Evolutionary conservation across 2,797 vertebrate species (phyloP).

Genomic region (Spinibarbus caldwelli): DNA sequence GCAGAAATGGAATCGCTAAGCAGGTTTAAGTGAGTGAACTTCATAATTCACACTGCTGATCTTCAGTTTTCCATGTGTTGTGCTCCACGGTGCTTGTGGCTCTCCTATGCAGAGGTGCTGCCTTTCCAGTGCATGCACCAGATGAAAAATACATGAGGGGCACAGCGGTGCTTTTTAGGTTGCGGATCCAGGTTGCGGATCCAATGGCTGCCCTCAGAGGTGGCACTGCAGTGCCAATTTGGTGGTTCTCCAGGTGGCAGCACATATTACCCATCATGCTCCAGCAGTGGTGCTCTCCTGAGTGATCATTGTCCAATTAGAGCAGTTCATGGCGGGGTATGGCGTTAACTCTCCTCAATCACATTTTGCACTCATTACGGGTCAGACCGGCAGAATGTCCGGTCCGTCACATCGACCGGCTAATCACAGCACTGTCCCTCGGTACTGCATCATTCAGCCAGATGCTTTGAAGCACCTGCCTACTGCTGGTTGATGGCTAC

Average conservation of each 20-base stretch:
- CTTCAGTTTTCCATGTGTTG: constrained; percentile 20
- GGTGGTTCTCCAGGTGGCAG: constrained; percentile 37
- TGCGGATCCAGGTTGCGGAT: constrained; percentile 28
- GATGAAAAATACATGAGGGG: constrained; percentile 43
- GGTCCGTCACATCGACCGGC: constrained; percentile 27
- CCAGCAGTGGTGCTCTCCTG: constrained; percentile 35
- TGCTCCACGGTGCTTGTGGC: background rate
- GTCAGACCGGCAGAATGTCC: constrained; percentile 36
- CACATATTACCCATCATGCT: constrained; percentile 55
- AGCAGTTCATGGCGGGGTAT: constrained; percentile 22
- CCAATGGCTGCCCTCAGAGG: constrained; percentile 37
- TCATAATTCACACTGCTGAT: constrained; percentile 48
- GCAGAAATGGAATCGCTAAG: constrained; percentile 37
- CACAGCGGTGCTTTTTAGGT: constrained; percentile 41
- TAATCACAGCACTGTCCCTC: constrained; percentile 47
- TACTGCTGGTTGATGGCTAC: constrained; percentile 20
- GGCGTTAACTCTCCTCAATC: constrained; percentile 27
- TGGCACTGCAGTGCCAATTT: constrained; percentile 44
- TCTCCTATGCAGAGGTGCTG: constrained; percentile 20
- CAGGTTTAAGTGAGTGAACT: constrained; percentile 37
- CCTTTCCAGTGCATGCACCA: constrained; percentile 25
- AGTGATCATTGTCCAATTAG: constrained; percentile 57
- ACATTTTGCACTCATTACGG: constrained; percentile 45
- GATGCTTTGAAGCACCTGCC: constrained; percentile 43
- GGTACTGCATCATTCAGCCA: constrained; percentile 36